Conservation (phyloP, 2,888 invertebrate genomes). For the Heliothis peltigera region DNA sequence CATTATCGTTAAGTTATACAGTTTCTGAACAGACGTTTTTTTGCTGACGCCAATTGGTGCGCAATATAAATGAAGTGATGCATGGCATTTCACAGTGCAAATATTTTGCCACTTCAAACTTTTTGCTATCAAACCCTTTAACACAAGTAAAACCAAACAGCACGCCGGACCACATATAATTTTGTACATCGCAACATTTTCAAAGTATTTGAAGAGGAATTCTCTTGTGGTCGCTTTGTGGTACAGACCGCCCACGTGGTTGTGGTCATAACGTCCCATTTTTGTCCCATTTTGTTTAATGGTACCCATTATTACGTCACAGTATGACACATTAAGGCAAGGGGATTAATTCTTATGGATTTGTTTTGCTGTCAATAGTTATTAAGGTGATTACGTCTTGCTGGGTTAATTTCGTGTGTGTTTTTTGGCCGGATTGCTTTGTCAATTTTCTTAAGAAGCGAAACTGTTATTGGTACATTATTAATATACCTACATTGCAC, state of each 20-base stretch:
- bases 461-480: too few relatives aligned
- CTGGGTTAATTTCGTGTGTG: conserved; percentile 4
- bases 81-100: conserved; percentile 7
- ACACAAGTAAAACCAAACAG: conserved; percentile 32
- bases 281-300: conserved; percentile 61
- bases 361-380: conserved; percentile 37
- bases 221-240: conserved; percentile 56
- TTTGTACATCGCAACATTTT: conserved; percentile 38
- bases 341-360: conserved; percentile 53
- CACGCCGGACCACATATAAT: conserved; percentile 43
- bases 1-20: too few relatives aligned
- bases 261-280: conserved; percentile 49
- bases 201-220: conserved; percentile 55
- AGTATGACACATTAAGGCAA: conserved; percentile 50
- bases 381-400: conserved; percentile 22
- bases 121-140: conserved; percentile 28
- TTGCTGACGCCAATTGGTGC: too few relatives aligned
- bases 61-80: neutral
- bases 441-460: too few relatives aligned
- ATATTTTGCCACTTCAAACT: conserved; percentile 29
- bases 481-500: too few relatives aligned
- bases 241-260: conserved; percentile 57
- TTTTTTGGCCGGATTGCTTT: too few relatives aligned
- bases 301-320: conserved; percentile 52
- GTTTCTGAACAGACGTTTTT: too few relatives aligned